Conservation (phyloP, 2,888 invertebrate species). For the Druceiella hillmani region DNA sequence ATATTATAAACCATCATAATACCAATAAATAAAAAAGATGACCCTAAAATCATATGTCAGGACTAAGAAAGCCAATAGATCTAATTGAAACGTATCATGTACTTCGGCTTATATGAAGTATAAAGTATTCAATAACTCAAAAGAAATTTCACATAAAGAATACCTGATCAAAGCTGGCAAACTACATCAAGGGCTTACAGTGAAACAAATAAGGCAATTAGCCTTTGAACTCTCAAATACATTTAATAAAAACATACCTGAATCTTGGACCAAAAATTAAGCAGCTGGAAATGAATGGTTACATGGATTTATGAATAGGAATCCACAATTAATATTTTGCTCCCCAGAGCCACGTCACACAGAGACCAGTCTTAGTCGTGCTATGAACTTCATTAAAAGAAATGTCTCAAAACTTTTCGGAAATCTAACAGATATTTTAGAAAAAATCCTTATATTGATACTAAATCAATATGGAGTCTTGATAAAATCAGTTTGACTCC, state of each 20-base stretch:
- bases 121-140: conserved; percentile 15
- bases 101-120: conserved; percentile 15
- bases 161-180: conserved; percentile 21
- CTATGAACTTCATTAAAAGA: conserved; percentile 1
- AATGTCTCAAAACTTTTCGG: too few relatives aligned
- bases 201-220: conserved; percentile 22
- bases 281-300: conserved; percentile 20
- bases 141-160: conserved; percentile 16
- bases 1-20: too few relatives aligned
- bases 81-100: conserved; percentile 10
- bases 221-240: conserved; percentile 27
- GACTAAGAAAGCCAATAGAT: conserved; percentile 13
- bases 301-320: conserved; percentile 16
- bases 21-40: too few relatives aligned
- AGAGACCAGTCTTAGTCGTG: conserved; percentile 4
- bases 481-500: conserved; percentile 32
- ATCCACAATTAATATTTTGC: conserved; percentile 18
- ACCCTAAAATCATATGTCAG: conserved; percentile 16
- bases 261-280: conserved; percentile 16
- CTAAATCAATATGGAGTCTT: conserved; percentile 21
- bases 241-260: conserved; percentile 16
- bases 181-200: conserved; percentile 24
- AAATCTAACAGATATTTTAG: conserved; percentile 16
- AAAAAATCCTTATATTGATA: conserved; percentile 23
- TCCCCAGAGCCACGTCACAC: too few relatives aligned